Percentiles rank a stretch among this genome's conserved stretches.
Conservation (phyloP, 1,140 invertebrate species). For the Euwallacea similis region DNA sequence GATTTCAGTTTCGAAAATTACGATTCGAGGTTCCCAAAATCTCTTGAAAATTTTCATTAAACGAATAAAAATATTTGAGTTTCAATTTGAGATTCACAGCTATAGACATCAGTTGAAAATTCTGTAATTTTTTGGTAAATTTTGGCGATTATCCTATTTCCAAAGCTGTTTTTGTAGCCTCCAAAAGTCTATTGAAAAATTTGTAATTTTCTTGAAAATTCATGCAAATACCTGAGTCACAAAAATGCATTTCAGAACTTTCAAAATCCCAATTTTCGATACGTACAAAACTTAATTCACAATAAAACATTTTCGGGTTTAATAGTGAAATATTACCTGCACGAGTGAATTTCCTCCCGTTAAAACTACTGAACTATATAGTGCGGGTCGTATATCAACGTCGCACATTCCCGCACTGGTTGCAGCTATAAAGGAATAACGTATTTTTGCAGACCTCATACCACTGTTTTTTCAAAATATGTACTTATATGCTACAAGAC, state of each 20-base stretch:
- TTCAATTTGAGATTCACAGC: too few species aligned
- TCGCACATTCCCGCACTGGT: constrained; percentile 93
- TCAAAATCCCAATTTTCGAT: neutral
- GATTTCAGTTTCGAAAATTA: too few species aligned
- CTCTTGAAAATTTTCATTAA: neutral
- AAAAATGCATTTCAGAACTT: neutral
- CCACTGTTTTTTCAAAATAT: neutral
- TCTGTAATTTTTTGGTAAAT: too few species aligned
- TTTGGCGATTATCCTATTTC: too few species aligned
- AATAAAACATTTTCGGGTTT: too few species aligned
- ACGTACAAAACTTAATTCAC: too few species aligned
- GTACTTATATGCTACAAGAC: neutral
- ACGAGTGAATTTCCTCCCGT: constrained; percentile 86
- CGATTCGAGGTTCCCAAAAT: too few species aligned
- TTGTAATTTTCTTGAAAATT: too few species aligned
- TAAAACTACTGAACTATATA: constrained; percentile 89
- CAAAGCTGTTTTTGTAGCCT: too few species aligned
- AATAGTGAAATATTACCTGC: constrained; percentile 56
- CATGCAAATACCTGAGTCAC: too few species aligned
- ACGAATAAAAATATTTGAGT: neutral
- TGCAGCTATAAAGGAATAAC: constrained; percentile 68
- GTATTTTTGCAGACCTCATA: constrained; percentile 29
- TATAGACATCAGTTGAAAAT: too few species aligned
- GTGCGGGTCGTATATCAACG: constrained; percentile 86
- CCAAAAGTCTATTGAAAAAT: too few species aligned